A percentile compares a stretch with the other conserved stretches of the same genome.
Evolutionary conservation across 2,888 invertebrate genomes (phyloP).

Genomic region (Tillus elongatus): DNA sequence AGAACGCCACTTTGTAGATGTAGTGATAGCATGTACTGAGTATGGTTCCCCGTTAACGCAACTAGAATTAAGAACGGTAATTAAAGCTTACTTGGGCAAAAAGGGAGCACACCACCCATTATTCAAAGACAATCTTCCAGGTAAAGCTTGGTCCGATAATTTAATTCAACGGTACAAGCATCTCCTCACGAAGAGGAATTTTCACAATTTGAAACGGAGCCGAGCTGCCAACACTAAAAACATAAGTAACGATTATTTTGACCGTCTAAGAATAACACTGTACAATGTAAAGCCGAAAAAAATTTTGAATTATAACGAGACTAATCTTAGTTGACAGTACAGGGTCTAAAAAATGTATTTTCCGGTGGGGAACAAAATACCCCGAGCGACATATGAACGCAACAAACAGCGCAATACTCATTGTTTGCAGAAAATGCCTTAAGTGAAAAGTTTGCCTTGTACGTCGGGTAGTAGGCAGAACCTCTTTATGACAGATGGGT

Average conservation of each 20-base stretch:
- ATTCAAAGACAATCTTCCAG: conserved; percentile 6
- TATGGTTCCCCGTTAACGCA: background rate
- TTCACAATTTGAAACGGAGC: conserved; percentile 5
- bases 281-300: background rate
- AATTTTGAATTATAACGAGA: conserved; percentile 9
- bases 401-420: background rate
- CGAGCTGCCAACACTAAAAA: too few species aligned
- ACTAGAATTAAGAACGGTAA: background rate
- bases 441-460: background rate
- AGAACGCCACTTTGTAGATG: conserved; percentile 1
- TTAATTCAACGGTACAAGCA: conserved; percentile 1
- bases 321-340: conserved; percentile 7
- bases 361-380: background rate
- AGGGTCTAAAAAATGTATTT: background rate
- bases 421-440: background rate
- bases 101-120: background rate
- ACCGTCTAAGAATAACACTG: too few species aligned
- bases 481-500: too few species aligned
- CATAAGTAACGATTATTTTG: too few species aligned
- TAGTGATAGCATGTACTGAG: background rate
- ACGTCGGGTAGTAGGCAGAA: too few species aligned
- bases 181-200: background rate
- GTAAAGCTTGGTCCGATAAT: background rate
- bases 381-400: background rate
- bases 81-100: conserved; percentile 7